Conservation (phyloP, 1,140 invertebrate species). For the Pseudobourletiella spinata region DNA sequence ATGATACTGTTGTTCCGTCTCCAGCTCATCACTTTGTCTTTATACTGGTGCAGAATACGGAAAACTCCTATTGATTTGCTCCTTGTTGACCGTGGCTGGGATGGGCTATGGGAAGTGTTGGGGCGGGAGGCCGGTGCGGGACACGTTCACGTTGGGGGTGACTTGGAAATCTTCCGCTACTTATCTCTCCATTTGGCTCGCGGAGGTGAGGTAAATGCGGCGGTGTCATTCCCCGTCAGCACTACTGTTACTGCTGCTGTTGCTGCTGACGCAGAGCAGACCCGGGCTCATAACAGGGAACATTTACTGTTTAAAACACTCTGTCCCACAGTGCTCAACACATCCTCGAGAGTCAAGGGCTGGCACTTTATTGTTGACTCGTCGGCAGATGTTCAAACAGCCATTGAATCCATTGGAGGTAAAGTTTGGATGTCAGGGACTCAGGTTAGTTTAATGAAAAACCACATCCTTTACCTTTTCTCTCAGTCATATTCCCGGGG, state of each 20-base stretch:
- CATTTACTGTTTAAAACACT: background rate
- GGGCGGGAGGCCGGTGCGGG: background rate
- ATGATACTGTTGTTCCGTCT: background rate
- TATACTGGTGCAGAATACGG: constrained; percentile 9
- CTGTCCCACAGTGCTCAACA: constrained; percentile 7
- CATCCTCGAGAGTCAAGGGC: background rate
- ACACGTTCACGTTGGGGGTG: constrained; percentile 4
- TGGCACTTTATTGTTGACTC: constrained; percentile 24
- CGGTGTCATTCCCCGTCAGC: background rate
- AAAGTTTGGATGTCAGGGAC: constrained; percentile 14
- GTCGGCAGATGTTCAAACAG: constrained; percentile 19
- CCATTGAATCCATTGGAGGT: constrained; percentile 9
- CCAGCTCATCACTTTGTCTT: background rate
- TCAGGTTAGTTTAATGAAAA: too few relatives aligned
- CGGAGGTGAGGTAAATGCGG: constrained; percentile 10
- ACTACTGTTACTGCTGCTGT: background rate
- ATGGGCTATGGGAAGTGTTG: background rate
- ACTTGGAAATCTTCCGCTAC: background rate
- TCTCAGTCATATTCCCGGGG: background rate
- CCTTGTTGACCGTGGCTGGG: constrained; percentile 11
- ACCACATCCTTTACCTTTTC: background rate
- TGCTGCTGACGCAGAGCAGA: background rate
- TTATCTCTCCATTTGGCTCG: background rate
- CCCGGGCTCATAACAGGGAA: background rate
- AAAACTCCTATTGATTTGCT: constrained; percentile 18